A percentile compares a stretch with the other conserved stretches of the same genome.
Conservation (phyloP, 2,113 vertebrate genomes). For the Pteronura brasiliensis region DNA sequence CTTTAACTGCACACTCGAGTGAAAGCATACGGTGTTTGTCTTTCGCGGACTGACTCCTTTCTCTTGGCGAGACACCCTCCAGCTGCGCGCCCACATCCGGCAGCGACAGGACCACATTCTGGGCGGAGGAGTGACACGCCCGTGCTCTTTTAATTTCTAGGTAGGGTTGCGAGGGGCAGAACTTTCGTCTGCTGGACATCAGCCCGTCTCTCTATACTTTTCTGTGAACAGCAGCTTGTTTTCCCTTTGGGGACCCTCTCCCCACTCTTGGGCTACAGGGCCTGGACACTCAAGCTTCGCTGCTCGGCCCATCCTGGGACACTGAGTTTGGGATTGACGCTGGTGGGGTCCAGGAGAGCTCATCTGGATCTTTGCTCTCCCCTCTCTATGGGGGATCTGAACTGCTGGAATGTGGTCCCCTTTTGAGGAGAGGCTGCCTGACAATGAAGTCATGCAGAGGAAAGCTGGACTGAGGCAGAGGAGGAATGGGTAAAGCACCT, state of each 20-base stretch:
- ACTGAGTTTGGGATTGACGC: background rate
- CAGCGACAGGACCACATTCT: background rate
- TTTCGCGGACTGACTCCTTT: background rate
- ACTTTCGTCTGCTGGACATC: too few relatives aligned
- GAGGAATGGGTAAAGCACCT: background rate
- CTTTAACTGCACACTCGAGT: background rate
- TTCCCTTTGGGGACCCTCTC: background rate
- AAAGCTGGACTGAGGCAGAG: background rate
- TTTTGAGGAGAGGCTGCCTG: background rate
- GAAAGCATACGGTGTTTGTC: background rate
- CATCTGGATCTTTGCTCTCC: too few relatives aligned
- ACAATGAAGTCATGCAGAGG: background rate
- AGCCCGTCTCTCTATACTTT: background rate
- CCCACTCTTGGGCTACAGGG: background rate
- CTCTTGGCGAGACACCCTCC: background rate
- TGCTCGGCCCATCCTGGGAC: fast-evolving
- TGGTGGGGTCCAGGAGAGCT: background rate
- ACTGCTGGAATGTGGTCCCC: background rate
- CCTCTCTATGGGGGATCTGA: background rate
- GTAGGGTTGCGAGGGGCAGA: fast-evolving
- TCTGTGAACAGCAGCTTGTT: background rate
- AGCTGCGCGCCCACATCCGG: background rate
- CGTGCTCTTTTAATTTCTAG: background rate
- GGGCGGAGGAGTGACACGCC: fast-evolving
- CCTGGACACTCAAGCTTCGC: background rate